Base-by-base conservation (phyloP, 2,888 invertebrate genomes). In the Aleiodes alternator region DNA sequence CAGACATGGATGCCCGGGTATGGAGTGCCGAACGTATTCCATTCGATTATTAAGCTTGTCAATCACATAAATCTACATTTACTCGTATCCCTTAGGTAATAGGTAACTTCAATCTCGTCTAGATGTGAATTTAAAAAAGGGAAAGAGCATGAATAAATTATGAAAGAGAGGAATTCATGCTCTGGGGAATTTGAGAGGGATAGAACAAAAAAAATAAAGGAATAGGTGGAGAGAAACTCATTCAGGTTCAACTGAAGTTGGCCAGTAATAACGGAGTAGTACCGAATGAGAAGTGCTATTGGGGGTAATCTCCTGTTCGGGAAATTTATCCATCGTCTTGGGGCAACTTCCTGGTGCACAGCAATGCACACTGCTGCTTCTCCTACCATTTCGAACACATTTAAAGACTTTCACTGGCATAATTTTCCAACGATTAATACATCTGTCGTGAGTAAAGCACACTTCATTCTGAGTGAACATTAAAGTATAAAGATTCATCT, bases 291-390 rank as follows among this genome's bases (percentile, higher is more conserved):
- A 78, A 70, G 56, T 73, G 57, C 74, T 84, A 84, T 64, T 82
- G 82, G 83, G 81, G 79, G 82, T 86, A 86, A 86, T 86, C 86
- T 86, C 85, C 86, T 84, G 84, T 84, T 85, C 82, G 82, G 86
- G 84, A 86, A 85, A 86, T 86, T 86, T 84, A 86, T 86, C 84
- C 84, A 78, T 82, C 84, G 82, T 85, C 80, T 81, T 80, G 68
- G 23, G 80, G 78, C 78, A 82, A 83, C 82, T 84, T 85, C 84
- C 85, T 51, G 61, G 14, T 59, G 16, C 69, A 11, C 29, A 34
- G n/a, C n/a, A 51, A 4, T 6, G 34, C 34, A 34, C 34, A 34
- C 0, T 34, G 34, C 34, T 6, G 34, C 34, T 6, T 5, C 51
- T n/a, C 23, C 31, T 69, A 50, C 64, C 38, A 53, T 23, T 48